phyloP scores from a whole-genome alignment of 2,113 vertebrate genomes.

The Heterochromis multidens region DNA sequence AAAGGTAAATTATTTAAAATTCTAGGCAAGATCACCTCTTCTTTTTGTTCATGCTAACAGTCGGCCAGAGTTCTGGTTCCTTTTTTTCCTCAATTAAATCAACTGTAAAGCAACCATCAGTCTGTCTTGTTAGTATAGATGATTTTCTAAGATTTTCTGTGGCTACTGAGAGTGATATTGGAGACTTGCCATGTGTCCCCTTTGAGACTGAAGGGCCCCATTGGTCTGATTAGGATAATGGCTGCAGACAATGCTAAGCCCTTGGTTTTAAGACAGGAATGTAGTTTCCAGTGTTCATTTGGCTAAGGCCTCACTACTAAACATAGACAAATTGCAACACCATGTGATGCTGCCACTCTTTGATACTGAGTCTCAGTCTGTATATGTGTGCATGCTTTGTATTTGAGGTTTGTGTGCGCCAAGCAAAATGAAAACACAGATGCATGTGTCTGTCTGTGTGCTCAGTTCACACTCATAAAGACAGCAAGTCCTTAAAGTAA shows the following conservation, averaged over 20 bases:
- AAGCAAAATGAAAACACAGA: neutral
- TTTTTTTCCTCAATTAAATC: neutral
- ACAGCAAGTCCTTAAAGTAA: neutral
- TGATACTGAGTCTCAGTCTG: neutral
- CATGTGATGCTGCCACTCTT: constrained; percentile 60
- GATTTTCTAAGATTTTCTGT: neutral
- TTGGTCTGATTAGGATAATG: constrained; percentile 60
- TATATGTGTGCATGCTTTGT: neutral
- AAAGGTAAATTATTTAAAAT: neutral
- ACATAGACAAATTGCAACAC: constrained; percentile 52
- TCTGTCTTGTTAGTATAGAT: neutral
- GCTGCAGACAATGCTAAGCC: constrained; percentile 62
- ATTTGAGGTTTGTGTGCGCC: neutral
- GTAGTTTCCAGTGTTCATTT: constrained; percentile 45
- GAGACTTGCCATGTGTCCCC: neutral
- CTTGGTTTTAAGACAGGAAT: constrained; percentile 56
- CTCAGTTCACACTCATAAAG: neutral
- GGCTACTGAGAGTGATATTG: neutral
- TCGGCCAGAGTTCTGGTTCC: neutral
- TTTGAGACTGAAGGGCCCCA: constrained; percentile 4
- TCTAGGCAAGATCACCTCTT: neutral
- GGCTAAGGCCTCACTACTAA: constrained; percentile 31
- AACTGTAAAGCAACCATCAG: neutral
- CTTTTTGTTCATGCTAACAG: neutral
- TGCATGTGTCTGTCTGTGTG: neutral